Conservation (phyloP, 2,797 vertebrate species). For the Anguilla obscura region DNA sequence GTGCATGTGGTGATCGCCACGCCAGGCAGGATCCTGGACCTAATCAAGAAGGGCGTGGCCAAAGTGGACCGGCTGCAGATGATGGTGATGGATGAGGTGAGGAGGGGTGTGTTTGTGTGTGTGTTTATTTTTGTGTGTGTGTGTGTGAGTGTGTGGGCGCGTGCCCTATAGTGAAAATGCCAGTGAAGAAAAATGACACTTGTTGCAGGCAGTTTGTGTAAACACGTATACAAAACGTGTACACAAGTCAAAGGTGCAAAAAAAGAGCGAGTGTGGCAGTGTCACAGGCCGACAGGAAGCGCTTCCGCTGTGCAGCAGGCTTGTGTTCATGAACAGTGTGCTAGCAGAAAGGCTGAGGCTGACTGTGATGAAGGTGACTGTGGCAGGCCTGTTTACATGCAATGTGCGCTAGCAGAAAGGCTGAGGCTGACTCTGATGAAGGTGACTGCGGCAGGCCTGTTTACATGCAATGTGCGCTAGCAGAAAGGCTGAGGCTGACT, state of each 20-base stretch:
- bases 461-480: too few relatives aligned
- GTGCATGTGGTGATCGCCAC: conserved; percentile 83
- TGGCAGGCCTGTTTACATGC: too few relatives aligned
- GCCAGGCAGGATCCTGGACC: conserved; percentile 78
- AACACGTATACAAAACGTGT: background rate
- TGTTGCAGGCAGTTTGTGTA: background rate
- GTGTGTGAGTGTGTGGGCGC: conserved; percentile 48
- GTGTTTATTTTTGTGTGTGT: conserved; percentile 48
- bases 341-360: too few relatives aligned
- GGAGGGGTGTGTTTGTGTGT: background rate
- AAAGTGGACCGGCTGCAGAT: conserved; percentile 77
- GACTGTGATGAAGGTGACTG: too few relatives aligned
- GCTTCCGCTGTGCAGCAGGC: conserved; percentile 1
- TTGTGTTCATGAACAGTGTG: too few relatives aligned
- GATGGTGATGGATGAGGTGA: conserved; percentile 84
- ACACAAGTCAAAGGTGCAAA: background rate
- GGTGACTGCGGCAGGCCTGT: too few relatives aligned
- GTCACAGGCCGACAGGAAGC: background rate
- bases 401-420: too few relatives aligned
- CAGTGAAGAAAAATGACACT: background rate
- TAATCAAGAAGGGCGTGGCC: conserved; percentile 81
- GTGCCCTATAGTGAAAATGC: background rate
- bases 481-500: too few relatives aligned
- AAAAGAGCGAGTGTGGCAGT: background rate
- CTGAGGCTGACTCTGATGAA: too few relatives aligned